Percentiles rank a stretch among this genome's conserved stretches.
These are phyloP conservation scores for Artibeus jamaicensis DNA, from an alignment of 2,797 vertebrate species.

Conservation along the genomic window DNA sequence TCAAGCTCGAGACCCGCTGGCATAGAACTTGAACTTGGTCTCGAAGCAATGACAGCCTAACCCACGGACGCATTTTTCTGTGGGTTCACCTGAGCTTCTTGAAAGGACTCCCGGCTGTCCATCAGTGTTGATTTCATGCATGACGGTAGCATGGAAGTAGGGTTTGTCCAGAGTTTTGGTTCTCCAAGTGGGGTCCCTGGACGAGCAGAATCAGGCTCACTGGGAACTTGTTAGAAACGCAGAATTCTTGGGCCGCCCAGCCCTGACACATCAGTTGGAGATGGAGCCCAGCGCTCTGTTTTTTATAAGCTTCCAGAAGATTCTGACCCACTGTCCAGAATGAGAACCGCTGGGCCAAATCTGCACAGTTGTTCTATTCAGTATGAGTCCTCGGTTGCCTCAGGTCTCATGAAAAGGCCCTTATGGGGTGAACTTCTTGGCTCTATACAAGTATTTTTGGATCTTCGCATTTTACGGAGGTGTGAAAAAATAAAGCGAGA, in stretches of 20 bases:
- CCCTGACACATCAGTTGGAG: background rate
- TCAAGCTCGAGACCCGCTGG: background rate
- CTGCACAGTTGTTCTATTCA: background rate
- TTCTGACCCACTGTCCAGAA: background rate
- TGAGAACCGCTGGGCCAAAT: background rate
- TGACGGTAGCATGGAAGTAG: background rate
- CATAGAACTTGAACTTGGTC: background rate
- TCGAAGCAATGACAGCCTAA: background rate
- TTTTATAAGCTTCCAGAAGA: background rate
- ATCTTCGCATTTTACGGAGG: slow-evolving; percentile 43
- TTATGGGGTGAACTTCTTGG: background rate
- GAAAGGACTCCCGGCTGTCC: background rate
- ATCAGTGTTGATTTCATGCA: background rate
- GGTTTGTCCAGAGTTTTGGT: background rate
- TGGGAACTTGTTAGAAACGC: background rate
- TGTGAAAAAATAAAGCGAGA: slow-evolving; percentile 23
- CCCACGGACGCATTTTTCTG: background rate
- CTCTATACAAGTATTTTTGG: slow-evolving; percentile 12
- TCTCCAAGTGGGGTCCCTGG: background rate
- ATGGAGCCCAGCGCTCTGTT: background rate
- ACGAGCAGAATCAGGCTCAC: background rate
- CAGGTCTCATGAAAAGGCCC: background rate
- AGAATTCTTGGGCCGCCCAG: background rate
- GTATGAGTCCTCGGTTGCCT: background rate
- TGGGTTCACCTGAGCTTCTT: background rate